Evolutionary conservation across 1,140 invertebrate species (phyloP).

Genomic region (Lasaia peninsularis): DNA sequence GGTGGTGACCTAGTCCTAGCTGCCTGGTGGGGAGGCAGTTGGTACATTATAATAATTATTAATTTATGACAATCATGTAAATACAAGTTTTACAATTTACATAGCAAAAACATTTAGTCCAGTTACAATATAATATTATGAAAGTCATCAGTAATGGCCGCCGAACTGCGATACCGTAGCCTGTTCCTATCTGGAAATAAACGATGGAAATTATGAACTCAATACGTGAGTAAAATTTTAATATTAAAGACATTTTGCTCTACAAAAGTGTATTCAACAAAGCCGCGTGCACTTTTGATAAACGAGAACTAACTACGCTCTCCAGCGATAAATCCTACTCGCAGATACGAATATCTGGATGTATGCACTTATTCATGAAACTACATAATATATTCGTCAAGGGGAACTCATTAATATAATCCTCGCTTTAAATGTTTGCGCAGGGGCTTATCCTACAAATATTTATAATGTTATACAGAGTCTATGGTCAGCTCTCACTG

Average conservation of each 20-base stretch:
- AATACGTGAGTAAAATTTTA: conserved; percentile 1
- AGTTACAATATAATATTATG: not conserved
- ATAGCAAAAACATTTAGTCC: not conserved
- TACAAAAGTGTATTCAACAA: conserved; percentile 11
- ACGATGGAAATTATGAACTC: not conserved
- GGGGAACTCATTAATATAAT: not conserved
- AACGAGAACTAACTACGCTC: conserved; percentile 25
- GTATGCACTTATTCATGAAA: conserved; percentile 27
- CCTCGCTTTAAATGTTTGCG: not conserved
- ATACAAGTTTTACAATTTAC: not conserved
- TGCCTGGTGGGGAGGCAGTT: no score
- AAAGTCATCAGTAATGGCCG: not conserved
- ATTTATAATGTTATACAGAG: not conserved
- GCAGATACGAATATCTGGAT: conserved; percentile 26
- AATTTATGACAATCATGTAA: not conserved
- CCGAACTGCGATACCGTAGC: not conserved
- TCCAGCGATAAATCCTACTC: conserved; percentile 28
- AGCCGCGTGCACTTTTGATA: conserved; percentile 24
- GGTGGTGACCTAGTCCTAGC: no score
- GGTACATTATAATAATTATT: no score
- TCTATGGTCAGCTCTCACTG: no score
- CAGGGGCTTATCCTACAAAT: not conserved
- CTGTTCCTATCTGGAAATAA: not conserved
- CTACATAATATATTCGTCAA: conserved; percentile 17
- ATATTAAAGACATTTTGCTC: conserved; percentile 9